Base-by-base conservation (phyloP, 2,797 vertebrate genomes). In the Tympanoctomys barrerae region DNA sequence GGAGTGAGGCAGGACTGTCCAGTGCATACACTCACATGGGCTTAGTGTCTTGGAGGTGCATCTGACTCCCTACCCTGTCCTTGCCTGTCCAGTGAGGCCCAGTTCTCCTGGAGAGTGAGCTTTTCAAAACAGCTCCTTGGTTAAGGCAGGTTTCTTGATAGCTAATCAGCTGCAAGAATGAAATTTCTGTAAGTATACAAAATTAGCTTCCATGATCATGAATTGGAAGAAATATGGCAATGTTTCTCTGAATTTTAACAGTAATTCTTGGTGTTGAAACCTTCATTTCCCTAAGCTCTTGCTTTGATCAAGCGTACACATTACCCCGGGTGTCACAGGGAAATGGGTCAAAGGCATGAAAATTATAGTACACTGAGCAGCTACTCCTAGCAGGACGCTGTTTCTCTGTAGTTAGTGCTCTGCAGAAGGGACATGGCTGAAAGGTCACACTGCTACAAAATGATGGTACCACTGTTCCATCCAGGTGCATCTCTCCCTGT, bases 281-380 rank as follows among this genome's bases (percentile, higher is more conserved):
- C 9, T 62, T 66, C 12, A 22, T n/a, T 78, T 87, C n/a, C 57
- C 2, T 52, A 39, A 87, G 39, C 54, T 80, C 16, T 75, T 36
- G 73, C 49, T 91, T 28, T 85, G 49, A 26, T 2, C 28, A 26
- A 91, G 16, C n/a, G 46, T 68, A 19, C 18, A 31, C 12, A 24
- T 57, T 66, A n/a, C 28, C 2, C 62, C 16, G 14, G 52, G n/a
- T 52, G 66, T n/a, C 7, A 36, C 24, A 79, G n/a, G n/a, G 12
- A 70, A 36, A 49, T 26, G 4, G 31, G 49, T 49, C 21, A 70
- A 62, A 77, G 24, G 8, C 26, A 75, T 0, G 7, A 87, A n/a
- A 57, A 82, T 19, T 26, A 52, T 9, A 11, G 28, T 0, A 0
- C 4, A 24, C 8, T n/a, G 79, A 61, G 36, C 7, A n/a, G 18